Conservation (phyloP, 2,888 invertebrate species). For the Erpobdella octoculata region DNA sequence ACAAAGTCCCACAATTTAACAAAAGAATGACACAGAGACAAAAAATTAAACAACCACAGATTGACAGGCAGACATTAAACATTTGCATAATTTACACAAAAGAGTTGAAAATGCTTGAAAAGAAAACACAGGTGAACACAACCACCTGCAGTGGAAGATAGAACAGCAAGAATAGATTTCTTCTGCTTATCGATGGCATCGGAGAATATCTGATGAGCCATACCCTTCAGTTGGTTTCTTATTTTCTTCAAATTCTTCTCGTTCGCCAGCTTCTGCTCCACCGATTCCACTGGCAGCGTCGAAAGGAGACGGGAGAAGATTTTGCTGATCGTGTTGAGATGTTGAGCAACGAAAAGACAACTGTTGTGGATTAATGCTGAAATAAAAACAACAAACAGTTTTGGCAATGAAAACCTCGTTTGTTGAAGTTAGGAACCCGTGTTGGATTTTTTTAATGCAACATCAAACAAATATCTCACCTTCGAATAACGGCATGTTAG, state of each 20-base stretch:
- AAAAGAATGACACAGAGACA: too few species aligned
- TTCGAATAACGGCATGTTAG: neutral
- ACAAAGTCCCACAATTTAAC: too few species aligned
- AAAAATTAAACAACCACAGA: too few species aligned
- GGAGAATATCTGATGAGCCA: neutral
- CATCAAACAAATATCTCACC: too few species aligned
- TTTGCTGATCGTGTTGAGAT: neutral
- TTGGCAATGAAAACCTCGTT: too few species aligned
- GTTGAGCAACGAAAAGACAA: constrained; percentile 14
- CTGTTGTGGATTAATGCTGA: constrained; percentile 7
- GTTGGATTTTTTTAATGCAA: too few species aligned
- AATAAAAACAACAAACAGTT: too few species aligned
- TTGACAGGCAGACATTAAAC: too few species aligned
- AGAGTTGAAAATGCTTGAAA: too few species aligned
- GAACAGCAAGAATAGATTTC: neutral
- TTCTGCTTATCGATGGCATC: neutral
- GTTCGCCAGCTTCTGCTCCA: neutral
- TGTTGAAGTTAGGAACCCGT: too few species aligned
- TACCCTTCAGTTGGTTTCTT: neutral
- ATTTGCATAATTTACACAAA: too few species aligned
- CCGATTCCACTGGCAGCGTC: neutral
- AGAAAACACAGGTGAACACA: too few species aligned
- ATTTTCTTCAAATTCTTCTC: neutral
- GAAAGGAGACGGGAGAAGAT: neutral
- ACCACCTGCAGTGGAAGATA: neutral